These are phyloP conservation scores for Melinaea marsaeus DNA, from an alignment of 2,888 invertebrate genomes.

Conservation along the genomic window DNA sequence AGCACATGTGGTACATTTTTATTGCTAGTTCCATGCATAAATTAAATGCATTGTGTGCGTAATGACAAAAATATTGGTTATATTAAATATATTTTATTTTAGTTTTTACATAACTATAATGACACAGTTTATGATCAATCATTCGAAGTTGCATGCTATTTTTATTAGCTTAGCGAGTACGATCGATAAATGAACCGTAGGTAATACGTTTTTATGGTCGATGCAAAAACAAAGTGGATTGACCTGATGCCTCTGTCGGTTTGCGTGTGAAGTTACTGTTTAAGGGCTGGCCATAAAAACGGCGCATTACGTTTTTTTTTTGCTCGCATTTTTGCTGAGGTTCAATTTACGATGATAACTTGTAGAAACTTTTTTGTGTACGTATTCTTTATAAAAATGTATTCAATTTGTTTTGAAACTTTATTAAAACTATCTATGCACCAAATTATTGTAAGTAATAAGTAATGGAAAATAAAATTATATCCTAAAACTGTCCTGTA, in stretches of 20 bases:
- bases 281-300: slow-evolving; percentile 27
- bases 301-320: neutral
- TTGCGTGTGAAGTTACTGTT: slow-evolving; percentile 57
- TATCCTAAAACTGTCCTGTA: no score
- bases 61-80: neutral
- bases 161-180: slow-evolving; percentile 35
- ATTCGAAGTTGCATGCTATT: slow-evolving; percentile 51
- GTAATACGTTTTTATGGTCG: slow-evolving; percentile 71
- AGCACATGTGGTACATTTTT: slow-evolving; percentile 38
- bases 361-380: no score
- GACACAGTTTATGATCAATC: neutral
- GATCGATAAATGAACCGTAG: slow-evolving; percentile 69
- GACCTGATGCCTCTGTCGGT: slow-evolving; percentile 61
- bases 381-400: slow-evolving; percentile 7
- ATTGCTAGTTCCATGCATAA: slow-evolving; percentile 21
- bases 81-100: neutral
- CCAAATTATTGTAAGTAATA: no score
- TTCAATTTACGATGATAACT: neutral
- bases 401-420: neutral
- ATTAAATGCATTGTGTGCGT: slow-evolving; percentile 35
- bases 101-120: neutral
- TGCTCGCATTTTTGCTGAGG: slow-evolving; percentile 3
- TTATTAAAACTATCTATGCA: no score
- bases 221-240: slow-evolving; percentile 75
- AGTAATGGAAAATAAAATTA: no score